Evolutionary conservation across 2,888 invertebrate species (phyloP).

Genomic region (Hydropsyche betteni): DNA sequence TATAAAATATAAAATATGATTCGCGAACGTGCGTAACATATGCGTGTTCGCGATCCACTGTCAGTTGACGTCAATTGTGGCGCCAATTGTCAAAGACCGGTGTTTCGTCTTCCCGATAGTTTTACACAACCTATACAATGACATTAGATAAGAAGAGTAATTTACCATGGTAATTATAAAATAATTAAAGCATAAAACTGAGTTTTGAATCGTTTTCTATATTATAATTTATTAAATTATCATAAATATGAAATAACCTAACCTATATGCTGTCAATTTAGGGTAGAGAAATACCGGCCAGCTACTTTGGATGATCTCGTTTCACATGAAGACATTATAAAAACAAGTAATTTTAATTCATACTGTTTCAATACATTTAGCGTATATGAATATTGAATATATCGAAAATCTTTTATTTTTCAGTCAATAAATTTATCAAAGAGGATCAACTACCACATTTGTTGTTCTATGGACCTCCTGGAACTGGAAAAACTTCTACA

Average conservation of each 20-base stretch:
- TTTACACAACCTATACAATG: not conserved
- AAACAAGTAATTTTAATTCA: constrained; percentile 78
- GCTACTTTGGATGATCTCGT: constrained; percentile 90
- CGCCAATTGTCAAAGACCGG: constrained; percentile 7
- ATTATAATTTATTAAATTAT: not conserved
- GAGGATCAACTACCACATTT: constrained; percentile 95
- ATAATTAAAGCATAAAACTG: not conserved
- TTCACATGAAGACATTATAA: constrained; percentile 96
- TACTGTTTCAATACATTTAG: not conserved
- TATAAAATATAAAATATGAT: not conserved
- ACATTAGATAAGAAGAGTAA: constrained; percentile 58
- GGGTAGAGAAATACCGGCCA: constrained; percentile 99
- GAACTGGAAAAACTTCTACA: constrained; percentile 98
- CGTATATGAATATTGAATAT: not conserved
- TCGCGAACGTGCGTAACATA: not conserved
- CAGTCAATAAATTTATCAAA: constrained; percentile 87
- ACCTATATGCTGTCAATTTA: constrained; percentile 56
- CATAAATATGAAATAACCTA: not conserved
- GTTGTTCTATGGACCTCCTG: constrained; percentile 97
- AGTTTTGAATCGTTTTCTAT: not conserved
- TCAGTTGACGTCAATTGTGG: constrained; percentile 5
- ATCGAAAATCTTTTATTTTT: constrained; percentile 53
- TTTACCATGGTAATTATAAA: constrained; percentile 68
- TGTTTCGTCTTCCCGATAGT: not conserved
- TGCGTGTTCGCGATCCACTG: not conserved